Evolutionary conservation across 2,113 vertebrate genomes (phyloP), one percentile per base, ranked within the genome.

Genomic region (Pygathrix nemaeus): DNA sequence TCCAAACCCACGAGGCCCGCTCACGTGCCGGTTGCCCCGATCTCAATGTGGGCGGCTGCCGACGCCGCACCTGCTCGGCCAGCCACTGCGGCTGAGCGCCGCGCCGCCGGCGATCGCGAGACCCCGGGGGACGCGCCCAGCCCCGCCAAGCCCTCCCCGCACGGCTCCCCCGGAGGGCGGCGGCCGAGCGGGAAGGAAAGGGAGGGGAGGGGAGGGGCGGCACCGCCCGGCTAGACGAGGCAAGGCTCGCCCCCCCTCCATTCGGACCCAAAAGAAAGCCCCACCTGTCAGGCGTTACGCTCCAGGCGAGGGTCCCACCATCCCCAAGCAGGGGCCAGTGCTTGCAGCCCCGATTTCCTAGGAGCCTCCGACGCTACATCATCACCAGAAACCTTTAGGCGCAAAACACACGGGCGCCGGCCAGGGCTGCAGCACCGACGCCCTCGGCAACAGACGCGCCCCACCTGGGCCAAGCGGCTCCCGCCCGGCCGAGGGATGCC

Each of bases 51-150:
- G 50, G 18, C 13, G 16, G 72, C 61, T 23, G 61, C 55, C 1
- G 14, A 38, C 59, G 8, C 78, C 40, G 27, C 98, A 87, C 96
- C 95, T 95, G 90, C 88, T 38, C 21, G 0, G 61, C 45, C 50
- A 2, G 50, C 73, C 59, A 85, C 91, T 45, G 68, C 25, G 1
- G 68, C 43, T 16, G 55, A 32, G 78, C 23, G 11, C 3, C 27
- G 78, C 23, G 11, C 3, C 27, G 4, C 30, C 0, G 25, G 52
- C 16, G 18, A 18, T 1, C 76, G 83, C 59, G 38, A 78, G 59
- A 48, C 79, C 83, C 10, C 1, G 76, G 50, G 72, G 43, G 78
- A 27, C 30, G 16, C 35, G 52, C 61, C 80, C 79, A 32, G 59
- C 83, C 83, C 23, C 0, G 17, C 75, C 1, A 3, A 35, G 32